A percentile compares a stretch with the other conserved stretches of the same genome.
phyloP scores from a whole-genome alignment of 1,140 invertebrate species.

The Melanaphis sacchari region DNA sequence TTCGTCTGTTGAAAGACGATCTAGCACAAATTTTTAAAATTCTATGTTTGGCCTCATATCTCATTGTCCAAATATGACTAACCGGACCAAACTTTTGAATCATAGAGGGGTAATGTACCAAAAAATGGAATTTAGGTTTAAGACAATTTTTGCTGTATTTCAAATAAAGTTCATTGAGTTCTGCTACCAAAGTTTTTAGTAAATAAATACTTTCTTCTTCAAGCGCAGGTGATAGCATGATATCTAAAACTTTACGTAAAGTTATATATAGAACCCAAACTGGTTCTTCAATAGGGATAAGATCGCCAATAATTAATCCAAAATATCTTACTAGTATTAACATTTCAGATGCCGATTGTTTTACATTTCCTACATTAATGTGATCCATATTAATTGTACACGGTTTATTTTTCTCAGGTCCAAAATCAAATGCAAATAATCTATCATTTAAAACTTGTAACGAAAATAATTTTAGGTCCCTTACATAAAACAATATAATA shows the following conservation, averaged over 20 bases:
- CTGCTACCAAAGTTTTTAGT: background rate
- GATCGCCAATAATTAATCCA: background rate
- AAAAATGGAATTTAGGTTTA: background rate
- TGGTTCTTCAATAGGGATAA: background rate
- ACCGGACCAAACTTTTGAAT: too few relatives aligned
- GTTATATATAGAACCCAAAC: background rate
- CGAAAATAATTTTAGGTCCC: slow-evolving; percentile 6
- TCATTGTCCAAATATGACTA: too few relatives aligned
- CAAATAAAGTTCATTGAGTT: background rate
- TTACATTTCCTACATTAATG: background rate
- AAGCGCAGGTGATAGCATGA: background rate
- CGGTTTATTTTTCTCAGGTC: background rate
- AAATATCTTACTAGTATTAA: background rate
- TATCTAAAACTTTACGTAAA: background rate
- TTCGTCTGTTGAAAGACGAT: too few relatives aligned
- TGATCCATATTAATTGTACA: background rate
- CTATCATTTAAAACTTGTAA: slow-evolving; percentile 23
- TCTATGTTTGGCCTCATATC: too few relatives aligned
- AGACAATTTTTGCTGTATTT: background rate
- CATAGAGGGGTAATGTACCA: too few relatives aligned
- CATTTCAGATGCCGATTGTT: background rate
- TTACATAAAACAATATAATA: background rate
- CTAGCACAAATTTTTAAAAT: too few relatives aligned
- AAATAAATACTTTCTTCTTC: background rate
- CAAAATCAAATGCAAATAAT: background rate